These are phyloP conservation scores for Hermetia illucens DNA, from an alignment of 1,140 invertebrate genomes.

Conservation along the genomic window DNA sequence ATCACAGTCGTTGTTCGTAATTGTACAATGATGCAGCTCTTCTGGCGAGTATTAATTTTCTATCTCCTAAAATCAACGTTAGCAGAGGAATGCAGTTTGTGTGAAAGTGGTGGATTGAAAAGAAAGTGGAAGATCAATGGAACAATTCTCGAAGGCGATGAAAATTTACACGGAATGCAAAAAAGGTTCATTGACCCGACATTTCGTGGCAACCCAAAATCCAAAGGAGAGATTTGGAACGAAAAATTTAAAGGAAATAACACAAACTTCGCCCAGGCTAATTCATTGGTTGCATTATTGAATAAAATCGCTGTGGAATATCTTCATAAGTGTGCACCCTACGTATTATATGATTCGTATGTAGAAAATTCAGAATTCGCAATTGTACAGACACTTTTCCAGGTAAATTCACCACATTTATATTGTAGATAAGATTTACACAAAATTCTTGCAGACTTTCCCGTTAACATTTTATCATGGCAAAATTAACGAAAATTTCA, in stretches of 20 bases:
- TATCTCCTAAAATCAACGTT: too few relatives aligned
- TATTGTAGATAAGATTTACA: neutral
- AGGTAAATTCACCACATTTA: conserved; percentile 11
- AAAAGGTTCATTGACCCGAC: conserved; percentile 30
- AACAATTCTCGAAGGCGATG: too few relatives aligned
- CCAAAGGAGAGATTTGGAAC: conserved; percentile 35
- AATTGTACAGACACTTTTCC: conserved; percentile 39
- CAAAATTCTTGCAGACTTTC: conserved; percentile 25
- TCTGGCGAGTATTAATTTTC: too few relatives aligned
- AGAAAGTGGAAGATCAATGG: too few relatives aligned
- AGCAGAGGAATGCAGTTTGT: too few relatives aligned
- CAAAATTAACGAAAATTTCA: conserved; percentile 32
- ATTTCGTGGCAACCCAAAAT: conserved; percentile 39
- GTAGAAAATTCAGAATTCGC: conserved; percentile 36
- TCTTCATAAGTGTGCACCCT: conserved; percentile 39
- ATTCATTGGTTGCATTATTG: conserved; percentile 39
- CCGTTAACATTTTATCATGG: conserved; percentile 42
- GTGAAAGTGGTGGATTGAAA: too few relatives aligned
- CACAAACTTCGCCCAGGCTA: conserved; percentile 31
- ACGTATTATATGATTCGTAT: conserved; percentile 44
- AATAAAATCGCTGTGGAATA: conserved; percentile 40
- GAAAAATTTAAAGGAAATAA: conserved; percentile 30
- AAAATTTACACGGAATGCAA: too few relatives aligned
- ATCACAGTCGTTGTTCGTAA: too few relatives aligned
- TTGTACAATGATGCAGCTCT: too few relatives aligned